Conservation (phyloP, 2,888 invertebrate species). For the Oscheius sp. region DNA sequence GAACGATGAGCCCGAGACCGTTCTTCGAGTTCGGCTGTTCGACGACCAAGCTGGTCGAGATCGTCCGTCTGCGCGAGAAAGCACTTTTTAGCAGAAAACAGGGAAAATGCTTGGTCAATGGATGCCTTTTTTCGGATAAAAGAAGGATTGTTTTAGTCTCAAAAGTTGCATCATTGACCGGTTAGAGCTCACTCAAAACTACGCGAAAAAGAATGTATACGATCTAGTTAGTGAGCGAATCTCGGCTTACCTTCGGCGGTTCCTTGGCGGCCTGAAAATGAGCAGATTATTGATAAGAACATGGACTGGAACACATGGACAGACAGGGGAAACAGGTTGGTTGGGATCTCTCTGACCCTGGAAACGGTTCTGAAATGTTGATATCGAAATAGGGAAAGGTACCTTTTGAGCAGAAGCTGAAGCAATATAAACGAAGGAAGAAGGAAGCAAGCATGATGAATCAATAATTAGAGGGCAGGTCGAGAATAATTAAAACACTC, state of each 20-base stretch:
- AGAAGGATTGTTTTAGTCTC: neutral
- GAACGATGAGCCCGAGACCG: conserved; percentile 57
- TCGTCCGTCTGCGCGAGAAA: conserved; percentile 62
- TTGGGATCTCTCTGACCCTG: conserved; percentile 10
- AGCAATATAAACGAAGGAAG: conserved; percentile 14
- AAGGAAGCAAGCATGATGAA: conserved; percentile 20
- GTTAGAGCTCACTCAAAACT: conserved; percentile 28
- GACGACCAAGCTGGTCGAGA: conserved; percentile 66
- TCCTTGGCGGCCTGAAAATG: conserved; percentile 64
- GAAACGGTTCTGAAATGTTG: conserved; percentile 17
- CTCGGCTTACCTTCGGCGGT: conserved; percentile 62
- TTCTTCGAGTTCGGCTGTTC: conserved; percentile 59
- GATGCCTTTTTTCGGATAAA: neutral
- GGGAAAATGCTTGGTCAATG: neutral
- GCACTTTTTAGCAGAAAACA: conserved; percentile 14
- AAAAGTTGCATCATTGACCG: conserved; percentile 8
- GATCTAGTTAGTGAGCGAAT: conserved; percentile 11
- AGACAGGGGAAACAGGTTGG: conserved; percentile 24
- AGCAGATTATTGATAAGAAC: conserved; percentile 8
- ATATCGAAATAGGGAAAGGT: neutral
- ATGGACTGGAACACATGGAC: conserved; percentile 33
- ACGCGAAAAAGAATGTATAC: neutral
- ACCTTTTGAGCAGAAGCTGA: conserved; percentile 30
- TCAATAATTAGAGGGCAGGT: conserved; percentile 23
- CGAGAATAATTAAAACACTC: conserved; percentile 25